Percentiles rank a stretch among this genome's conserved stretches.
phyloP scores from a whole-genome alignment of 2,888 invertebrate species.

The Myopa testacea region DNA sequence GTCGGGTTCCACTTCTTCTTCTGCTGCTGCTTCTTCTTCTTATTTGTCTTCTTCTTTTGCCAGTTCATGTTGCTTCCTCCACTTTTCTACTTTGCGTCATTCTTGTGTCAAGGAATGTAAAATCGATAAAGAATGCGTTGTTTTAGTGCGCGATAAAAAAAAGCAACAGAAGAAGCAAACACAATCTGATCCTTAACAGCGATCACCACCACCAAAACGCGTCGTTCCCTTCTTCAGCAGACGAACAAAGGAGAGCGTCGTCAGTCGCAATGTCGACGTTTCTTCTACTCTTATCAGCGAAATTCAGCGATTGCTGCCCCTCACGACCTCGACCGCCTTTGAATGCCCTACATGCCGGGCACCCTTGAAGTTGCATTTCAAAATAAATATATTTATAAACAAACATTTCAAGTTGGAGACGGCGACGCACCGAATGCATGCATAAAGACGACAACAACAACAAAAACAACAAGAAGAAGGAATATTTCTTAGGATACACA shows the following conservation, averaged over 20 bases:
- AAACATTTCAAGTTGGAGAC: conserved; percentile 27
- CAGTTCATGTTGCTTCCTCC: too few species aligned
- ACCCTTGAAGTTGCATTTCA: conserved; percentile 21
- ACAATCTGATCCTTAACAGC: conserved; percentile 25
- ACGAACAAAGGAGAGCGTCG: background rate
- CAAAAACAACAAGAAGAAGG: background rate
- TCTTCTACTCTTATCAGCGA: conserved; percentile 22
- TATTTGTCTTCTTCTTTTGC: too few species aligned
- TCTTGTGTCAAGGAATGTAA: background rate
- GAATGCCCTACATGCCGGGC: background rate
- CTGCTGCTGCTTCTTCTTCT: background rate
- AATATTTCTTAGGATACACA: background rate
- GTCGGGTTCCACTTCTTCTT: background rate
- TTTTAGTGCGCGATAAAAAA: background rate
- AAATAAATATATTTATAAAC: conserved; percentile 39
- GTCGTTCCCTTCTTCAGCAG: background rate
- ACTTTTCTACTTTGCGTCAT: background rate
- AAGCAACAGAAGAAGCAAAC: background rate
- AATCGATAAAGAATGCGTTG: conserved; percentile 25
- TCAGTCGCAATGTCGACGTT: background rate
- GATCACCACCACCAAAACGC: conserved; percentile 3
- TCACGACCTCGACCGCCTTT: background rate
- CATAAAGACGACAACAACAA: background rate
- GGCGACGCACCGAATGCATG: background rate
- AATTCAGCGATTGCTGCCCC: conserved; percentile 10